Conservation (phyloP, 2,113 vertebrate species). For the Onychorhynchus coronatus region DNA sequence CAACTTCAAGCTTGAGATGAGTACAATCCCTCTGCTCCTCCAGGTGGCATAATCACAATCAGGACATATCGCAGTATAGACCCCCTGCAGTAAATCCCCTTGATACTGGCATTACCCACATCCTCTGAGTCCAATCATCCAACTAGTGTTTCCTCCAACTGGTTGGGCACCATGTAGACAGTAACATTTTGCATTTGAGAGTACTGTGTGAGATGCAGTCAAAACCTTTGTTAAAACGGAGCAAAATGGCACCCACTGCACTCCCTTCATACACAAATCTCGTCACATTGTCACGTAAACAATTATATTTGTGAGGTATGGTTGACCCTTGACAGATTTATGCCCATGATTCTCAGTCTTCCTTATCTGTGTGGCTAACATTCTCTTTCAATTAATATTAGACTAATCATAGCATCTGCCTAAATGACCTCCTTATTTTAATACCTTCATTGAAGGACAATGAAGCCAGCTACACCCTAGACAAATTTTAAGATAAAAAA, state of each 20-base stretch:
- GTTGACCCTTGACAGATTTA: background rate
- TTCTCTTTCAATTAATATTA: background rate
- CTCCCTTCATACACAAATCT: background rate
- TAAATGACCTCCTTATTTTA: background rate
- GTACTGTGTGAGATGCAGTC: background rate
- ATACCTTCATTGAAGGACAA: background rate
- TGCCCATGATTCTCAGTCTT: background rate
- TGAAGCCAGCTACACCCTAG: rapidly evolving
- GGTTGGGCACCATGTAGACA: background rate
- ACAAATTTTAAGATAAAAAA: background rate
- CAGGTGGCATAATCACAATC: background rate
- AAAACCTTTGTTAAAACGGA: background rate
- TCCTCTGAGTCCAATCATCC: background rate
- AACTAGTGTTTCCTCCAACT: background rate
- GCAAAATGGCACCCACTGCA: background rate
- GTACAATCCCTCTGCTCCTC: background rate
- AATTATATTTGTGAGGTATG: background rate
- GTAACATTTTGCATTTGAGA: background rate
- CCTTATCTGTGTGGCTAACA: background rate
- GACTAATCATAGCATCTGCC: background rate
- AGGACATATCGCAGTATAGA: background rate
- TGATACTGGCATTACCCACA: background rate
- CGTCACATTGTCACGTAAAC: background rate
- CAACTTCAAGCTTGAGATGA: background rate
- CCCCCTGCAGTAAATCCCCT: background rate